A percentile compares a stretch with the other conserved stretches of the same genome.
These are phyloP conservation scores for Arrhamphus sclerolepis DNA, from an alignment of 2,797 vertebrate genomes.

Conservation along the genomic window DNA sequence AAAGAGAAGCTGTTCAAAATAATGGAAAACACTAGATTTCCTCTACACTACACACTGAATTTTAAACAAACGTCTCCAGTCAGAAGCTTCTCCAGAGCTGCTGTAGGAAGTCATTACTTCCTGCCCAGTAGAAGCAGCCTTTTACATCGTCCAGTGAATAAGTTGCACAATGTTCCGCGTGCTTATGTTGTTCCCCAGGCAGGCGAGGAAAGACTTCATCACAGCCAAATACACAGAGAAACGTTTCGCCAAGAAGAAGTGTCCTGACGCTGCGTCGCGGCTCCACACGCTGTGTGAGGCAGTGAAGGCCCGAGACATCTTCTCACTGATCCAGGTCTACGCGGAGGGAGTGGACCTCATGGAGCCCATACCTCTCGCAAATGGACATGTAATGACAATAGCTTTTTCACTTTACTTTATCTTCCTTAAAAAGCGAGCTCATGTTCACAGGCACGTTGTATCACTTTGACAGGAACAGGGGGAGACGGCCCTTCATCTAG, in stretches of 20 bases:
- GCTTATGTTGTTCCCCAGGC: slow-evolving; percentile 78
- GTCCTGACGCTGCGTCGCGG: slow-evolving; percentile 80
- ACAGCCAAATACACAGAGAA: slow-evolving; percentile 96
- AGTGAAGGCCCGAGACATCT: slow-evolving; percentile 93
- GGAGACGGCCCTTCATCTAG: slow-evolving; percentile 95
- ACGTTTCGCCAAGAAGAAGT: slow-evolving; percentile 88
- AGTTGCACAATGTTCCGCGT: not conserved
- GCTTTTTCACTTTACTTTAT: not conserved
- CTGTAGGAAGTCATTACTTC: no score
- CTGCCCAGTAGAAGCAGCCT: no score
- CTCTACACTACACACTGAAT: no score
- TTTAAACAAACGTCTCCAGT: no score
- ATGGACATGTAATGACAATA: slow-evolving; percentile 89
- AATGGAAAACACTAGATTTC: no score
- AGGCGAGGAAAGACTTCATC: slow-evolving; percentile 98
- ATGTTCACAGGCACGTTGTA: not conserved
- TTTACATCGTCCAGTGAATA: no score
- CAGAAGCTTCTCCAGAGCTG: no score
- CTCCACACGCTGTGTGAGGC: slow-evolving; percentile 93
- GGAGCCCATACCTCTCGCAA: slow-evolving; percentile 94
- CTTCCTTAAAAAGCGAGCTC: not conserved
- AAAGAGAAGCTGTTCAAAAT: no score
- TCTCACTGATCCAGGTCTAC: slow-evolving; percentile 92
- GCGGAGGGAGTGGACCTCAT: slow-evolving; percentile 95
- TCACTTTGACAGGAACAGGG: slow-evolving; percentile 87